phyloP scores from a whole-genome alignment of 1,140 invertebrate species.

The Lepeophtheirus salmonis region DNA sequence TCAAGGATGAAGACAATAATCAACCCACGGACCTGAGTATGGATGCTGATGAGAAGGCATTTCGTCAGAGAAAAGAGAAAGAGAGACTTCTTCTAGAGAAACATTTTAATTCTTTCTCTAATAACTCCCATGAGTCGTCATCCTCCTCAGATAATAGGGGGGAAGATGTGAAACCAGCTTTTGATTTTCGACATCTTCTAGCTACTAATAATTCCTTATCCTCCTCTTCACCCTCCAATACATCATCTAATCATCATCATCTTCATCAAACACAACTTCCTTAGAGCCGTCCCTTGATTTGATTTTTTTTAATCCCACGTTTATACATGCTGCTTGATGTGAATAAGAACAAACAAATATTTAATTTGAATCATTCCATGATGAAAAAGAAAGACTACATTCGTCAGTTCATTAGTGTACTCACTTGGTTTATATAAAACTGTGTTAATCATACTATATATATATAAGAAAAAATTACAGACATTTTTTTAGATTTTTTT shows the following conservation, averaged over 20 bases:
- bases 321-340: neutral
- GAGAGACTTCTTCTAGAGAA: neutral
- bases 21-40: conserved; percentile 23
- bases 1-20: conserved; percentile 5
- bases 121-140: neutral
- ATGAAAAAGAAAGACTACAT: neutral
- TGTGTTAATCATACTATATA: neutral
- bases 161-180: neutral
- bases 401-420: neutral
- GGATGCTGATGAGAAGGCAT: conserved; percentile 13
- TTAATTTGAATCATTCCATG: neutral
- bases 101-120: neutral
- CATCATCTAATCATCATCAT: neutral
- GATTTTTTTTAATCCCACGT: neutral
- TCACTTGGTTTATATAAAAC: neutral
- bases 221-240: neutral
- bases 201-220: too few relatives aligned
- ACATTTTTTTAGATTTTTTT: neutral
- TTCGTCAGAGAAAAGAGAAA: conserved; percentile 1
- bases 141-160: too few relatives aligned
- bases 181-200: neutral
- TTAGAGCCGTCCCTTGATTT: too few relatives aligned
- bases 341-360: neutral
- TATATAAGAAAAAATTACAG: neutral
- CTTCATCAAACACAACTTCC: too few relatives aligned